Evolutionary conservation across 2,113 vertebrate species (phyloP).

Genomic region (Strigops habroptila): DNA sequence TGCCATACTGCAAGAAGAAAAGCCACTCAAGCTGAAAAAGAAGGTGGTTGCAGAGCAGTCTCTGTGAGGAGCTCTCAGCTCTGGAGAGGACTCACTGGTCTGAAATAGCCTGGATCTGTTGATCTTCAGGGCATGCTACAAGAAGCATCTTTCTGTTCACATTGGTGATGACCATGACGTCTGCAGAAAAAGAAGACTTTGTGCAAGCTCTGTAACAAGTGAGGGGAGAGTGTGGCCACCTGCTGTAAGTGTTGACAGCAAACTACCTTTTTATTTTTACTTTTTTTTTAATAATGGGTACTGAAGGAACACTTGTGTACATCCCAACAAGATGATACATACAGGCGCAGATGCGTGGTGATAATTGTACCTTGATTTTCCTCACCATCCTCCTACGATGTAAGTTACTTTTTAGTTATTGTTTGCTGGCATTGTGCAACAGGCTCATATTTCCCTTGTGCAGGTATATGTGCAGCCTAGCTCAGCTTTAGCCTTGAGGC

Average conservation of each 20-base stretch:
- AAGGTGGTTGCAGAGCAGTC: neutral
- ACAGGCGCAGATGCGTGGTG: neutral
- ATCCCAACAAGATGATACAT: neutral
- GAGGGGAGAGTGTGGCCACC: neutral
- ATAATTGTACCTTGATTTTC: neutral
- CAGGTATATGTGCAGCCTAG: neutral
- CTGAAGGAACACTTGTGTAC: neutral
- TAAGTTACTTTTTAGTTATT: neutral
- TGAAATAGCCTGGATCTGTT: neutral
- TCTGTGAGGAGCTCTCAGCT: neutral
- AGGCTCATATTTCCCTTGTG: neutral
- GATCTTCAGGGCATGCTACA: neutral
- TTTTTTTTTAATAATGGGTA: neutral
- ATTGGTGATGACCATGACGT: neutral
- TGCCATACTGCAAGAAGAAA: neutral
- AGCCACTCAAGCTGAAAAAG: neutral
- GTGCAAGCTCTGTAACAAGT: neutral
- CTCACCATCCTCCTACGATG: neutral
- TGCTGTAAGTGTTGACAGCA: neutral
- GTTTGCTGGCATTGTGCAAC: neutral
- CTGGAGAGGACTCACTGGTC: neutral
- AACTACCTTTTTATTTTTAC: neutral
- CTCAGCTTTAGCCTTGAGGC: constrained; percentile 15
- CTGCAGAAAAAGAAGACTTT: neutral
- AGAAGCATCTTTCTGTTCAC: neutral